These are phyloP conservation scores for Chymomyza costata DNA, from an alignment of 1,140 invertebrate genomes.

Conservation along the genomic window DNA sequence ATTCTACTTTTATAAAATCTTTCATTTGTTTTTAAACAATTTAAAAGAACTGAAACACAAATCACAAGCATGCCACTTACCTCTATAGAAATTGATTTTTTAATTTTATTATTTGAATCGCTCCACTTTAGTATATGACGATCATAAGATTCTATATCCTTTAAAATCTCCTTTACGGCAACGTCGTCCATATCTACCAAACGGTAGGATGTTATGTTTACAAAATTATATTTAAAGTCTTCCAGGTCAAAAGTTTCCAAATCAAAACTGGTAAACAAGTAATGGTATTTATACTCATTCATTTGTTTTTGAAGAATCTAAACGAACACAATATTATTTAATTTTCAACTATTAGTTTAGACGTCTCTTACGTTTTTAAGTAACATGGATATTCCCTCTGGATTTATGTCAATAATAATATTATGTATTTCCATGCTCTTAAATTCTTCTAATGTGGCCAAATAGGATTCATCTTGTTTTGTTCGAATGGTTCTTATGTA, in stretches of 20 bases:
- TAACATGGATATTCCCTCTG: slow-evolving; percentile 83
- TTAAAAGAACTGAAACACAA: too few species aligned
- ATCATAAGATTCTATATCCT: slow-evolving; percentile 83
- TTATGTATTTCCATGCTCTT: slow-evolving; percentile 77
- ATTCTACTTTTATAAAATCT: too few species aligned
- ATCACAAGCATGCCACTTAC: too few species aligned
- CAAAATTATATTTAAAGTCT: slow-evolving; percentile 95
- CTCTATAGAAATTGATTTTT: slow-evolving; percentile 35
- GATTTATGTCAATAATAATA: slow-evolving; percentile 88
- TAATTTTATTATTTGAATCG: background rate
- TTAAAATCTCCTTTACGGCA: slow-evolving; percentile 84
- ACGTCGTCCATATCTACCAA: slow-evolving; percentile 88
- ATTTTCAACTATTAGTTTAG: background rate
- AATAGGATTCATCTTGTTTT: too few species aligned
- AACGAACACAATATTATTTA: too few species aligned
- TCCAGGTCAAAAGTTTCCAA: slow-evolving; percentile 93
- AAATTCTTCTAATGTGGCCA: slow-evolving; percentile 50
- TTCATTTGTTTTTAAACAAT: too few species aligned
- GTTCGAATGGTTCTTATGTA: slow-evolving; percentile 33
- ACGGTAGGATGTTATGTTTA: slow-evolving; percentile 94
- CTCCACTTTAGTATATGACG: slow-evolving; percentile 14
- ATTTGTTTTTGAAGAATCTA: slow-evolving; percentile 94
- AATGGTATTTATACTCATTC: slow-evolving; percentile 95
- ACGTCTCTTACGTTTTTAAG: slow-evolving; percentile 85
- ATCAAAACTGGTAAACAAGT: slow-evolving; percentile 94